These are phyloP conservation scores for Taurulus bubalis DNA, from an alignment of 2,113 vertebrate genomes.

Conservation along the genomic window DNA sequence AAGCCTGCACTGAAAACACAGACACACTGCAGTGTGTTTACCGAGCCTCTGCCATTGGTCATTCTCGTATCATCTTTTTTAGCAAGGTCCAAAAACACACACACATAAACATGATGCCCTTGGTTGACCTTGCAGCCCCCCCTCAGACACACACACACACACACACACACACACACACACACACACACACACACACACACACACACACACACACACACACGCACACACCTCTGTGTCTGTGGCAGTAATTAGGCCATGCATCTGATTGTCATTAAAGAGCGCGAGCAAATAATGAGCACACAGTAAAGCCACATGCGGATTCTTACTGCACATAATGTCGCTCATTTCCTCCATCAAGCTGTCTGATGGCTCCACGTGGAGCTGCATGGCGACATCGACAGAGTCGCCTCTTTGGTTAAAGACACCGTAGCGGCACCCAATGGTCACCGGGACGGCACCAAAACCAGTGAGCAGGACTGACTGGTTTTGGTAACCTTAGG, in stretches of 20 bases:
- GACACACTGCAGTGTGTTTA: constrained; percentile 31
- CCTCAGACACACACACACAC: constrained; percentile 17
- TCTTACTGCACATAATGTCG: constrained; percentile 19
- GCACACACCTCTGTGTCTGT: constrained; percentile 75
- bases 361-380: background rate
- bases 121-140: constrained; percentile 44
- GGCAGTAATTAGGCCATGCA: constrained; percentile 93
- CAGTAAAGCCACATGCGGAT: constrained; percentile 35
- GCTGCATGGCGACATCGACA: background rate
- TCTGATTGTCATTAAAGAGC: constrained; percentile 97
- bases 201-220: background rate
- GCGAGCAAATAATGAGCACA: constrained; percentile 63
- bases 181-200: constrained; percentile 34
- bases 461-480: background rate
- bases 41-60: constrained; percentile 43
- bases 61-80: constrained; percentile 33
- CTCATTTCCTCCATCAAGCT: constrained; percentile 25
- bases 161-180: constrained; percentile 30
- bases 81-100: constrained; percentile 25
- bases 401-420: background rate
- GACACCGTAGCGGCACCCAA: background rate
- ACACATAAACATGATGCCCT: constrained; percentile 45
- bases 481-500: background rate
- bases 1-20: background rate
- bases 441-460: background rate